These are phyloP conservation scores for Geopemphigus sp. DNA, from an alignment of 1,140 invertebrate species.

Conservation along the genomic window DNA sequence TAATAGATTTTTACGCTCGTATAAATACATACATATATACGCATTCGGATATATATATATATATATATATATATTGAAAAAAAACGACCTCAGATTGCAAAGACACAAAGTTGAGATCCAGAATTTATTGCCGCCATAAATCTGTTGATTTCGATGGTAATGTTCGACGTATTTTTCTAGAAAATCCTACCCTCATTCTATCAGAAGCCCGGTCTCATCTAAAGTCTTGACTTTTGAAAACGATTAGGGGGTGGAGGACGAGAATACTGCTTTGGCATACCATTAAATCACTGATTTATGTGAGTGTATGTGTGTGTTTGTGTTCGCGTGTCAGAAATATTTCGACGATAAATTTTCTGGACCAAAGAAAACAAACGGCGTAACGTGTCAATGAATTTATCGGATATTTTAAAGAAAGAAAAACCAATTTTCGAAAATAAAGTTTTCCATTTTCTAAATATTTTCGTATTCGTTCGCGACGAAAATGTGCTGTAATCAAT, in stretches of 20 bases:
- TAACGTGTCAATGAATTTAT: slow-evolving; percentile 18
- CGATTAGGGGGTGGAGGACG: slow-evolving; percentile 5
- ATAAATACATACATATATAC: background rate
- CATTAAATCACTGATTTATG: slow-evolving; percentile 37
- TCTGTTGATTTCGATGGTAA: slow-evolving; percentile 12
- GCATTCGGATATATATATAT: too few species aligned
- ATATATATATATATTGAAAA: background rate
- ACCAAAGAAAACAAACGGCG: background rate
- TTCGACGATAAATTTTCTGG: slow-evolving; percentile 7
- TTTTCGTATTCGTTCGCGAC: too few species aligned
- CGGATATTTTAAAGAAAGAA: background rate
- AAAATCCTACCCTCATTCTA: slow-evolving; percentile 22
- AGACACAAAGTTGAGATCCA: slow-evolving; percentile 6
- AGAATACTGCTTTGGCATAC: slow-evolving; percentile 5
- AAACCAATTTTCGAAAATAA: background rate
- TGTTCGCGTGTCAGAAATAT: slow-evolving; percentile 3
- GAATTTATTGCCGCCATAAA: slow-evolving; percentile 25
- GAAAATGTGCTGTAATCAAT: too few species aligned
- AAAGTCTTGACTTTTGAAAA: slow-evolving; percentile 31
- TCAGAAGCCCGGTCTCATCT: background rate
- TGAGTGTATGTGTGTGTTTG: background rate
- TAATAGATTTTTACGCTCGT: background rate
- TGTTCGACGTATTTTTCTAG: slow-evolving; percentile 25
- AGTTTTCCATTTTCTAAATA: background rate
- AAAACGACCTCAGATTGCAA: background rate